Base-by-base conservation (phyloP, 2,113 vertebrate species). In the Mobula birostris region DNA sequence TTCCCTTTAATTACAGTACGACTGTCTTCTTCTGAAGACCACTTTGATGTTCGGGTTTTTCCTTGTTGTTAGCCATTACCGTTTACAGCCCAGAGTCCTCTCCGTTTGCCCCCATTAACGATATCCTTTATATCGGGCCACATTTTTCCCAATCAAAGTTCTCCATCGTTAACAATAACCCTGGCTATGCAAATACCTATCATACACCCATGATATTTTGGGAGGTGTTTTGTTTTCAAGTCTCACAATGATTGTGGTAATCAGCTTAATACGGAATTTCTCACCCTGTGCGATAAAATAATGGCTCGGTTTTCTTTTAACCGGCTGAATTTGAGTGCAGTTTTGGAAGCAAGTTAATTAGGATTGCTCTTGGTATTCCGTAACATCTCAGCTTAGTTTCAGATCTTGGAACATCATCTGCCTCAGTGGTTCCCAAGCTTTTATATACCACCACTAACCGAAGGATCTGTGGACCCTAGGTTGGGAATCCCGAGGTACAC, bases 21-120 rank as follows among this genome's bases (percentile, higher is more conserved):
- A 93, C 90, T 93, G 90, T 93, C 90, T 93, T 85, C 82, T 85
- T 72, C 68, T 68, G 63, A 17, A 27, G 90, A 40, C 40, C 90
- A 40, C 90, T 93, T 93, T 93, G 90, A 93, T 27, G 68, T 93
- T 32, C 32, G 72, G 63, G 19, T 66, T 27, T 24, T 72, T 11
- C 17, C n/a, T 93, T 68, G 32, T 93, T 74, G 68, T 74, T 93
- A 66, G 61, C 61, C 27, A 17, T 90, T 61, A 66, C 29, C 85
- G 32, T 90, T 90, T 66, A 90, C 61, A 90, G 66, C 14, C 61
- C n/a, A 90, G 83, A 58, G 9, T 90, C 61, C 14, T 66, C 85
- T 61, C 61, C 66, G 29, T 61, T 90, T 90, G 17, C 85, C 63
- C 66, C 85, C n/a, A 32, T 68, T 90, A 90, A 66, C 61, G 7